A percentile compares a stretch with the other conserved stretches of the same genome.
Evolutionary conservation across 2,888 invertebrate genomes (phyloP).

Genomic region (Chironomus riparius): DNA sequence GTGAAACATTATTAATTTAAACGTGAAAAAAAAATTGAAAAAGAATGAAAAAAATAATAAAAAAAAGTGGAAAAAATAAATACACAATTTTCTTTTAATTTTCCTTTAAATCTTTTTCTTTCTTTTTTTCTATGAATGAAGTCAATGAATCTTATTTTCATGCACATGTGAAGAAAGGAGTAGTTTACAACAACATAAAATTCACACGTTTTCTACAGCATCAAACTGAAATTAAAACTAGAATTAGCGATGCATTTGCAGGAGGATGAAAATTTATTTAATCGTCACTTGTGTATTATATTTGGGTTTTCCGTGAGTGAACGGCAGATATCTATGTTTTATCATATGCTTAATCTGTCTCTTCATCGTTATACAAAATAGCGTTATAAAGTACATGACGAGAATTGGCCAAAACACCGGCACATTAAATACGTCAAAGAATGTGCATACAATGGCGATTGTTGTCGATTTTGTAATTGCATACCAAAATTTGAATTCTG

Average conservation of each 20-base stretch:
- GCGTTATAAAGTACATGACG: slow-evolving; percentile 98
- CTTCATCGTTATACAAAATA: slow-evolving; percentile 99
- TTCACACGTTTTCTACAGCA: slow-evolving; percentile 22
- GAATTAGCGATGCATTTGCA: slow-evolving; percentile 24
- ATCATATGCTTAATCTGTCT: slow-evolving; percentile 99
- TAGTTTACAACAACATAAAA: background rate
- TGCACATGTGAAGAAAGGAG: background rate
- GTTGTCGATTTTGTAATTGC: slow-evolving; percentile 91
- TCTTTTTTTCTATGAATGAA: too few species aligned
- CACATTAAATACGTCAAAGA: slow-evolving; percentile 96
- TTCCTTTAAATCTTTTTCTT: too few species aligned
- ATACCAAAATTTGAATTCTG: slow-evolving; percentile 99
- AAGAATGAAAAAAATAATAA: too few species aligned
- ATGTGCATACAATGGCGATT: slow-evolving; percentile 83
- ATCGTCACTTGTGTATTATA: slow-evolving; percentile 63
- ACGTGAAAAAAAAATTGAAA: too few species aligned
- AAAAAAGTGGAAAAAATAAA: too few species aligned
- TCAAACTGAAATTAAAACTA: slow-evolving; percentile 25
- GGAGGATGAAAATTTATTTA: slow-evolving; percentile 33
- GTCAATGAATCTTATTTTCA: too few species aligned
- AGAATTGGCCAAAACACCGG: slow-evolving; percentile 99
- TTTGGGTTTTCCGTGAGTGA: slow-evolving; percentile 95
- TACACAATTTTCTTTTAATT: too few species aligned
- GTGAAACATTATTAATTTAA: too few species aligned
- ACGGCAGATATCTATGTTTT: slow-evolving; percentile 97